Evolutionary conservation across 2,888 invertebrate species (phyloP), one percentile per base, ranked within the genome.

Genomic region (Drosophila nr. perissopoda): DNA sequence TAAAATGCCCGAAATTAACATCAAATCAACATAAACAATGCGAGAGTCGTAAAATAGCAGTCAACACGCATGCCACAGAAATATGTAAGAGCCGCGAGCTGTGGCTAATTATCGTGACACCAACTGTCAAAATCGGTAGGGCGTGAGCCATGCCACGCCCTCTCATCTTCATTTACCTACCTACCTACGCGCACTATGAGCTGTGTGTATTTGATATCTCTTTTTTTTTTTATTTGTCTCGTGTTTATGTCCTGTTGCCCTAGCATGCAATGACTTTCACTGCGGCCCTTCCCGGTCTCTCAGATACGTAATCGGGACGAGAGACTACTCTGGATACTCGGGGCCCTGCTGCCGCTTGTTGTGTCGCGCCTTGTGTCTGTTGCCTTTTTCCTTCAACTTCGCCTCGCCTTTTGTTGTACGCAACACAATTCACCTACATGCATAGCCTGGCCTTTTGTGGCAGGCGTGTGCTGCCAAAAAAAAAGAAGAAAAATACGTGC

Each of bases 1-100:
- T 83, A 74, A 81, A 81, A 80, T 61, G 57, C 62, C 51, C 51
- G 70, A 82, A 83, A 87, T 87, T 90, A 90, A 89, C 86, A 90
- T 87, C 66, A 76, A 87, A 90, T 89, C 82, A 80, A 84, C 89
- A 90, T 89, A 90, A 87, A 89, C 82, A 87, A 90, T 78, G 77
- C 73, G 64, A 29, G 62, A 70, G 74, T 72, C 82, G 82, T 88
- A 90, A 86, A 86, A 79, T 63, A 62, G 68, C 66, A 85, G 78
- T 63, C 84, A 78, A 71, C 84, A 78, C 83, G 84, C 88, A 85
- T 70, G 79, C 76, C 82, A 73, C 73, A 66, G 51, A 67, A 74
- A 82, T 72, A 78, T 67, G 74, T 76, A 52, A 54, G 62, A 69
- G 57, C 57, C 16, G 42, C 42, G 70, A 69, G 64, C 67, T 54